Evolutionary conservation across 35 echinoderm and acorn worm species (phyloP), one percentile per base, ranked within the genome.

Genomic region (Hemicentrotus pulcherrimus): DNA sequence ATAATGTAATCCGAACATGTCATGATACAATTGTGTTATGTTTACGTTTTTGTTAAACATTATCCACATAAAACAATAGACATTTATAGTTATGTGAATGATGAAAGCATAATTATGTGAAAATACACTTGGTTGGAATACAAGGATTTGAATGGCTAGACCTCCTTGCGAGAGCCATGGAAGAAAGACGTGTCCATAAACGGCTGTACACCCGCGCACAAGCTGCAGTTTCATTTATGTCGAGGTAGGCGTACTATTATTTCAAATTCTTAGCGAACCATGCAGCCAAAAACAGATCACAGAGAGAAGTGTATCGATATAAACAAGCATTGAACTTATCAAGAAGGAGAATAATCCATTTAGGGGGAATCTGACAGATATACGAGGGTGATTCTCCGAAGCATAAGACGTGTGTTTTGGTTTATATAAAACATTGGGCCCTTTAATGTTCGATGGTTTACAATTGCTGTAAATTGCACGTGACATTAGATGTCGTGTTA

Each of bases 391-490:
- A n/a, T 78, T 78, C 65, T 78, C 19, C 65, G 65, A 78, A 78
- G 65, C 65, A 22, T 78, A 78, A 6, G 65, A 78, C 65, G 24
- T n/a, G 19, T 78, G 65, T 78, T 78, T 78, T 22, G 24, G 22
- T 78, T 78, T 78, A 22, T 28, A n/a, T 78, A 78, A 78, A 78
- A 78, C 65, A 28, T 90, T 90, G 88, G 13, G 31, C 88, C 88
- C 46, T 90, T 90, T 47, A 90, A 33, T 90, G 88, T 90, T 47
- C 88, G 88, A 32, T 47, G 88, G 88, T 90, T 90, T 90, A 90
- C 31, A 90, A 47, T 47, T 47, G 46, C 32, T 45, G 88, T 11
- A 45, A 90, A 90, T 45, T 90, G 88, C 88, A 90, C 32, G 46
- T 47, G 88, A 32, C 88, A 90, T 90, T 47, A 22, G 31, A 15